Evolutionary conservation across 1,140 invertebrate species (phyloP).

Genomic region (Adoxophyes honmai): DNA sequence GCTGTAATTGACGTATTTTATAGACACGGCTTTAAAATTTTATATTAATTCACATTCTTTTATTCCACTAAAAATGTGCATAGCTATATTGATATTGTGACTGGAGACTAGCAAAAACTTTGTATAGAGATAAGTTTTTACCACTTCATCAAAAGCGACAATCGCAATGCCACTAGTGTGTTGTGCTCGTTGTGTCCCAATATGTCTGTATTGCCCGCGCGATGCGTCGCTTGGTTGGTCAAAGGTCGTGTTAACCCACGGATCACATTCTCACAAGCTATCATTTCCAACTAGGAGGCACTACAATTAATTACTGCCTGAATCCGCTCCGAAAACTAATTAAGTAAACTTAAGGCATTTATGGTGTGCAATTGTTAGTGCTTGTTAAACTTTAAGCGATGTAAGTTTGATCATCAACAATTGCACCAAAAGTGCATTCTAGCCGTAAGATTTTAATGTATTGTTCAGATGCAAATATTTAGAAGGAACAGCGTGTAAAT

Average conservation of each 20-base stretch:
- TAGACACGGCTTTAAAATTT: constrained; percentile 21
- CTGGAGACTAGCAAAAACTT: no score
- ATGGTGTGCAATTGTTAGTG: constrained; percentile 67
- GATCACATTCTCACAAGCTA: constrained; percentile 19
- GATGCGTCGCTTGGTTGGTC: no score
- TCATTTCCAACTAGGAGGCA: constrained; percentile 34
- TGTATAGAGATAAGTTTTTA: no score
- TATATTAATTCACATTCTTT: constrained; percentile 30
- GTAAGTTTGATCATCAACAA: constrained; percentile 42
- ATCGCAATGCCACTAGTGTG: no score
- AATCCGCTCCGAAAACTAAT: constrained; percentile 60
- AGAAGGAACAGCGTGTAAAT: constrained; percentile 73
- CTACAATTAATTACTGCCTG: constrained; percentile 64
- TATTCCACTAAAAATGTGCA: constrained; percentile 17
- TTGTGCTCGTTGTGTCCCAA: no score
- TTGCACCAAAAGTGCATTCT: constrained; percentile 57
- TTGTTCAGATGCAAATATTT: constrained; percentile 77
- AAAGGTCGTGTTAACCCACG: constrained; percentile 8
- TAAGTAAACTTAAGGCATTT: constrained; percentile 46
- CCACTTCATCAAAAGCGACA: no score
- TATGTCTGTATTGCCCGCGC: no score
- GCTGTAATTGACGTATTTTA: constrained; percentile 62
- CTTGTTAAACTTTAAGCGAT: constrained; percentile 27
- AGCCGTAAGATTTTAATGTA: constrained; percentile 70
- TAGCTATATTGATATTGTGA: no score